Evolutionary conservation across 2,113 vertebrate genomes (phyloP), one percentile per base, ranked within the genome.

Genomic region (Larimichthys crocea): DNA sequence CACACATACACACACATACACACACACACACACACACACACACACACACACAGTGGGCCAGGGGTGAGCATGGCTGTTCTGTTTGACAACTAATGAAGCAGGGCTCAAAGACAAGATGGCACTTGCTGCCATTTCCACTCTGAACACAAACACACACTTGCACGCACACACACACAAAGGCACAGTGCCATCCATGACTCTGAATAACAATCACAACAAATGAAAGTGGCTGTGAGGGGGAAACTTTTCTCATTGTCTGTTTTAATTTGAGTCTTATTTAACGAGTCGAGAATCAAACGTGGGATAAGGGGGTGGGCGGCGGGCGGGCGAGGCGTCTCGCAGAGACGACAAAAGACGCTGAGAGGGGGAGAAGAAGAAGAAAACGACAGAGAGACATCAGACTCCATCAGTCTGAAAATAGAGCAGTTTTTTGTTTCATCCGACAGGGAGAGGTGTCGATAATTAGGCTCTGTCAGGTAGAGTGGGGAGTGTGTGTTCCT

Each of bases 381-480:
- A 83, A 72, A 86, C 69, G 83, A 91, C 91, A 91, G 84, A 88
- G 92, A 90, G 76, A 94, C 92, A 94, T 95, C 94, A 95, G 93
- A 93, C 90, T 93, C 91, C 89, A 93, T 92, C 91, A 91, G 91
- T 88, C 94, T 94, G 92, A 94, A 96, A 96, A 96, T 95, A 95
- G 94, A 93, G 86, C 83, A 78, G 85, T 64, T 91, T 93, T 93
- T 92, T 94, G 94, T 95, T 96, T 96, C 95, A 95, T 95, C 93
- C 88, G 88, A 91, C 91, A 90, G 93, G 94, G 95, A 93, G 96
- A 96, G 96, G 96, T 97, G 96, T 97, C 96, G 96, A 96, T 97
- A 97, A 98, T 98, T 99, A 98, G 97, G 97, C 96, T 96, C 96
- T 95, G 95, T 96, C 90, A 92, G 90, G 90, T 91, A 83, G 85